A percentile compares a stretch with the other conserved stretches of the same genome.
phyloP scores from a whole-genome alignment of 1,140 invertebrate genomes.

The Oppia nitens region DNA sequence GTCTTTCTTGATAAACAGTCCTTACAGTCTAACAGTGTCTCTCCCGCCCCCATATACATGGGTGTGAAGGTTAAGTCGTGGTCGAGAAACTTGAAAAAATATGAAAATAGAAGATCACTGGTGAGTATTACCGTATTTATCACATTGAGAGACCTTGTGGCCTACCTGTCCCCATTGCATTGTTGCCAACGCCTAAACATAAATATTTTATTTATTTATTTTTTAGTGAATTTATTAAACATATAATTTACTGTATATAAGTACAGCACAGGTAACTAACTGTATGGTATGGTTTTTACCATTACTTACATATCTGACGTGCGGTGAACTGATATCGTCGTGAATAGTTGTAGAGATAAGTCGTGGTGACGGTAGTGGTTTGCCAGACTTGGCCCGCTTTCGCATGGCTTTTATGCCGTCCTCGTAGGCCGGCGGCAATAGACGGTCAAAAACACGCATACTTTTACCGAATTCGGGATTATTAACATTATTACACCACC shows the following conservation, averaged over 20 bases:
- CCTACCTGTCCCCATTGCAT: conserved; percentile 35
- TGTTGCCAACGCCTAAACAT: conserved; percentile 52
- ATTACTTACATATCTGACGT: conserved; percentile 46
- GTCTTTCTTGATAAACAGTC: conserved; percentile 50
- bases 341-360: conserved; percentile 68
- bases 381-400: background rate
- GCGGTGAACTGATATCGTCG: conserved; percentile 68
- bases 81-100: conserved; percentile 41
- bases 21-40: conserved; percentile 49
- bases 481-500: conserved; percentile 76
- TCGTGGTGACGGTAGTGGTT: conserved; percentile 52
- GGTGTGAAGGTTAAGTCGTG: conserved; percentile 42
- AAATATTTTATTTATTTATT: conserved; percentile 24
- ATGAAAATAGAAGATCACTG: conserved; percentile 38
- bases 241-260: too few species aligned
- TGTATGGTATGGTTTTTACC: too few species aligned
- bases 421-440: conserved; percentile 63
- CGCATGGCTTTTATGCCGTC: conserved; percentile 41
- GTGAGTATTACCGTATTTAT: too few species aligned
- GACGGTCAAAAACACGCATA: conserved; percentile 57
- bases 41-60: conserved; percentile 27
- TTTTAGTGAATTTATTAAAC: too few species aligned
- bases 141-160: conserved; percentile 30
- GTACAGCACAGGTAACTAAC: too few species aligned
- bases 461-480: conserved; percentile 65